Evolutionary conservation across 2,797 vertebrate genomes (phyloP).

Genomic region (Amphiprion clarkii): DNA sequence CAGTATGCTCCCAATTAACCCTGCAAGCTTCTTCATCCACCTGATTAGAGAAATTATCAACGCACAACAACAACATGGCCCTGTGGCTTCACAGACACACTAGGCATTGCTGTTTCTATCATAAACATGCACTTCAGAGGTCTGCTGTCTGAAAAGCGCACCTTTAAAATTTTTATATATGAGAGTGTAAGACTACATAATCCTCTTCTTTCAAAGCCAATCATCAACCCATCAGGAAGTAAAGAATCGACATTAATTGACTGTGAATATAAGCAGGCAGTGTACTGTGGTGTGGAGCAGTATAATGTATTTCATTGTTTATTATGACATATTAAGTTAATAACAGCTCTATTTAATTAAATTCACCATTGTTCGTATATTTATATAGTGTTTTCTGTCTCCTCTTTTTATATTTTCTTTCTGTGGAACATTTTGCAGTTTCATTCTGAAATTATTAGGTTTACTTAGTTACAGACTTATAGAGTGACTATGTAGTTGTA

Average conservation of each 20-base stretch:
- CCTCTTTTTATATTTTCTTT: neutral
- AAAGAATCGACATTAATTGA: neutral
- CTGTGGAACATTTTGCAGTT: neutral
- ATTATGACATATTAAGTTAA: neutral
- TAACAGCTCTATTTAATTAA: neutral
- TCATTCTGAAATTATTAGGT: neutral
- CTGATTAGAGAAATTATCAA: slow-evolving; percentile 86
- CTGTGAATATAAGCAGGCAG: neutral
- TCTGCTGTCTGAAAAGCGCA: slow-evolving; percentile 8
- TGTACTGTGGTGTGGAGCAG: neutral
- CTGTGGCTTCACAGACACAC: slow-evolving; percentile 48
- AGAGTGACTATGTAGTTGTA: neutral
- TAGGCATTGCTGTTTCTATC: slow-evolving; percentile 49
- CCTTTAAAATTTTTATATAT: slow-evolving; percentile 21
- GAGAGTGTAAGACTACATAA: too few relatives aligned
- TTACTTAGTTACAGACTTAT: neutral
- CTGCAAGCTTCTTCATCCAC: slow-evolving; percentile 79
- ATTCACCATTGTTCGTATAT: too few relatives aligned
- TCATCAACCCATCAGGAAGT: too few relatives aligned
- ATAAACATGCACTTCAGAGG: slow-evolving; percentile 40
- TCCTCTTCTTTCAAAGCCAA: too few relatives aligned
- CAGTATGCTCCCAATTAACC: slow-evolving; percentile 86
- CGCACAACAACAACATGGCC: slow-evolving; percentile 72
- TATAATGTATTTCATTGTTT: neutral
- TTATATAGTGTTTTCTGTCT: neutral